Evolutionary conservation across 2,888 invertebrate species (phyloP).

Genomic region (Archips crataeganus): DNA sequence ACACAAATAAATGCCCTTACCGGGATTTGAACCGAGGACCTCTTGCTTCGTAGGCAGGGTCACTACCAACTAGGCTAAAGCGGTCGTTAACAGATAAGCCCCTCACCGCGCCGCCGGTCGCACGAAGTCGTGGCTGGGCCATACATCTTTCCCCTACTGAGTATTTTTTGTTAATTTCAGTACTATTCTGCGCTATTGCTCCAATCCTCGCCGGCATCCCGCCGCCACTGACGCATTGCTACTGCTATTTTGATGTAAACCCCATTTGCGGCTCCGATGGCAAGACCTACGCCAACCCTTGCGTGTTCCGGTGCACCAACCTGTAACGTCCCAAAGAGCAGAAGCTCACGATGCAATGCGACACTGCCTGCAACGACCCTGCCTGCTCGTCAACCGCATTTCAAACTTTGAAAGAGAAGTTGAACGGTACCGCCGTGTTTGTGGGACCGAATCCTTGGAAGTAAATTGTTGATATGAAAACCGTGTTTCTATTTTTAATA

Average conservation of each 20-base stretch:
- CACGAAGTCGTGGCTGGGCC: too few relatives aligned
- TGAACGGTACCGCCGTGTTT: neutral
- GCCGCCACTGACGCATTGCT: neutral
- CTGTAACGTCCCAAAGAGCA: neutral
- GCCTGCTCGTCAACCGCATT: neutral
- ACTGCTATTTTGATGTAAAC: neutral
- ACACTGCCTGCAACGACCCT: neutral
- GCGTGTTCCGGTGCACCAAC: neutral
- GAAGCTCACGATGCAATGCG: neutral
- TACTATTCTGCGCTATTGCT: neutral
- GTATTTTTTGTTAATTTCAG: neutral
- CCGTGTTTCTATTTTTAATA: neutral
- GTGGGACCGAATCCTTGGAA: neutral
- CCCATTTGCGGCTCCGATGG: conserved; percentile 3
- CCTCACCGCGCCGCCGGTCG: too few relatives aligned
- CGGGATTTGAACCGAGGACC: too few relatives aligned
- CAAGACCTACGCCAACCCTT: neutral
- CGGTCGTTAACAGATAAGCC: too few relatives aligned
- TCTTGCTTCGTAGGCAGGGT: too few relatives aligned
- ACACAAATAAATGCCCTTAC: too few relatives aligned
- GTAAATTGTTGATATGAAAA: neutral
- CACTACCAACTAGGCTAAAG: too few relatives aligned
- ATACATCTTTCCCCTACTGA: too few relatives aligned
- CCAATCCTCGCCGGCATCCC: neutral
- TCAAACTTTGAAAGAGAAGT: neutral